These are phyloP conservation scores for Cheilosia scutellata DNA, from an alignment of 2,888 invertebrate genomes.

Conservation along the genomic window DNA sequence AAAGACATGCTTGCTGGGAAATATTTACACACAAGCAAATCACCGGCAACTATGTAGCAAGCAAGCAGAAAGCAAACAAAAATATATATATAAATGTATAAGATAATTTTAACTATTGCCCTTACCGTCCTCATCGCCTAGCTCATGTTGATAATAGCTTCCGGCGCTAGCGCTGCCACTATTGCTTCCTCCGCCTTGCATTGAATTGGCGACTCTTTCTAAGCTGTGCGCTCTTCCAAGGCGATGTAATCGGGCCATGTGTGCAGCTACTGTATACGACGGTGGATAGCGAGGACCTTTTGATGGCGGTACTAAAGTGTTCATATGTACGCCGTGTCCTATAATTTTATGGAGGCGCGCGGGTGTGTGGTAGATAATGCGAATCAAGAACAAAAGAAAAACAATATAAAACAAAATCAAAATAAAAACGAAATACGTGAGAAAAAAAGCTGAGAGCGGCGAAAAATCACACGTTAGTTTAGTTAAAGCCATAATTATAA, in stretches of 20 bases:
- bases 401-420: constrained; percentile 27
- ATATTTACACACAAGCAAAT: neutral
- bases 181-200: constrained; percentile 27
- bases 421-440: constrained; percentile 9
- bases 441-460: neutral
- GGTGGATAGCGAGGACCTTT: constrained; percentile 87
- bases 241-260: constrained; percentile 92
- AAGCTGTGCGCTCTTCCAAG: constrained; percentile 93
- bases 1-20: neutral
- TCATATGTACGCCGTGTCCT: constrained; percentile 59
- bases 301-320: constrained; percentile 47
- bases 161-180: constrained; percentile 35
- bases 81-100: neutral
- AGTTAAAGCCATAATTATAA: neutral
- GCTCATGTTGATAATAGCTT: constrained; percentile 63
- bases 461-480: neutral
- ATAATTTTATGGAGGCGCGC: constrained; percentile 11
- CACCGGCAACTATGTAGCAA: neutral
- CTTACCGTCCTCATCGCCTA: constrained; percentile 70
- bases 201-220: constrained; percentile 88
- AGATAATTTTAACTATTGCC: constrained; percentile 5
- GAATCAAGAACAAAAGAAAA: constrained; percentile 55
- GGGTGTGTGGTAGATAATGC: constrained; percentile 5
- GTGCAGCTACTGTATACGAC: constrained; percentile 93
- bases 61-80: neutral